Conservation (phyloP, 2,888 invertebrate species). For the Sphaerophoria taeniata region DNA sequence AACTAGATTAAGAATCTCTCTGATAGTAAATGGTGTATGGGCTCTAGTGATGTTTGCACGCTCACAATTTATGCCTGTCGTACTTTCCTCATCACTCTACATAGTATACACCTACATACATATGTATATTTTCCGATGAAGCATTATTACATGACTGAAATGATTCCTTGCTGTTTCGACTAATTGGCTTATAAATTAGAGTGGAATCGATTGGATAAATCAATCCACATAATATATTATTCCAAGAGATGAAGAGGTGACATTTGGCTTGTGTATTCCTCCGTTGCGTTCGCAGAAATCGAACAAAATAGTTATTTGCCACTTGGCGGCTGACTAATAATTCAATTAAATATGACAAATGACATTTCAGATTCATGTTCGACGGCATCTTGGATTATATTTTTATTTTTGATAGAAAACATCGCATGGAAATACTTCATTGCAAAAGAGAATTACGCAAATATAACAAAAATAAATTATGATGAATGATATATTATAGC, state of each 20-base stretch:
- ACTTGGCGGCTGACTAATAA: constrained; percentile 55
- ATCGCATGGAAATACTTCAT: constrained; percentile 19
- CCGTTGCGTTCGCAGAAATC: neutral
- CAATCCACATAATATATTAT: constrained; percentile 50
- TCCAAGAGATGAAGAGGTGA: neutral
- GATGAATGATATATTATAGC: constrained; percentile 46
- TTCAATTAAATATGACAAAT: constrained; percentile 56
- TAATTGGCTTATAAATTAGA: constrained; percentile 75
- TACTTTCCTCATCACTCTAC: neutral
- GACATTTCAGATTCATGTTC: constrained; percentile 22
- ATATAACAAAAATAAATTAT: constrained; percentile 64
- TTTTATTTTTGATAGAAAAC: constrained; percentile 8
- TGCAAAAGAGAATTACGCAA: constrained; percentile 35
- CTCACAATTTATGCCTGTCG: constrained; percentile 56
- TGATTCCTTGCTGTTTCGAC: constrained; percentile 62
- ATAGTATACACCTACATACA: too few species aligned
- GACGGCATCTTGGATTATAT: constrained; percentile 46
- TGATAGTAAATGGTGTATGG: constrained; percentile 55
- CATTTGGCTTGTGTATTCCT: constrained; percentile 13
- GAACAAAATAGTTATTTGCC: constrained; percentile 21
- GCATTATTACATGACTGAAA: constrained; percentile 40
- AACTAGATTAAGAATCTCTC: constrained; percentile 68
- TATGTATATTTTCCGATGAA: neutral
- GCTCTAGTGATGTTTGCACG: constrained; percentile 66
- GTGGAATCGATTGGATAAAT: constrained; percentile 74